These are phyloP conservation scores for Myocastor coypus DNA, from an alignment of 2,113 vertebrate species.

Conservation along the genomic window DNA sequence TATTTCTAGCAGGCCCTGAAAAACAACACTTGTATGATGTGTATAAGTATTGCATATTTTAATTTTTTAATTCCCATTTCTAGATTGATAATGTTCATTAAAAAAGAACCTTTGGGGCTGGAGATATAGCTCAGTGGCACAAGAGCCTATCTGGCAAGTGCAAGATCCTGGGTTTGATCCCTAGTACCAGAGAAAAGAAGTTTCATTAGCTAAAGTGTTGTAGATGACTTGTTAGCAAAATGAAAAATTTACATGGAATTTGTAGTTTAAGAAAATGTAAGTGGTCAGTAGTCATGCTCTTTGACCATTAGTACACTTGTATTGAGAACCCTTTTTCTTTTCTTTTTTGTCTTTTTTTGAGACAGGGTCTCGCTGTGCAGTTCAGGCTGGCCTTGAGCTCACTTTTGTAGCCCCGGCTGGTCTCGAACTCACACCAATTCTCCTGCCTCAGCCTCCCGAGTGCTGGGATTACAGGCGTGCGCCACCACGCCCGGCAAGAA, in stretches of 20 bases:
- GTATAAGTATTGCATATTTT: constrained; percentile 17
- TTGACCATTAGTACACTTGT: not conserved
- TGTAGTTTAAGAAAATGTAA: constrained; percentile 52
- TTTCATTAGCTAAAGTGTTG: not conserved
- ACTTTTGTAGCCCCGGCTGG: no score
- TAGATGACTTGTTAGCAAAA: constrained; percentile 38
- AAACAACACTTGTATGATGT: constrained; percentile 43
- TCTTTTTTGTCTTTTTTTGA: no score
- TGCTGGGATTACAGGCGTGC: no score
- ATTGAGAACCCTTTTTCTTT: constrained; percentile 40
- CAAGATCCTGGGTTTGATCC: no score
- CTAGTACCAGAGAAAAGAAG: not conserved
- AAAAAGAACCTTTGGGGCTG: not conserved
- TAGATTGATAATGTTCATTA: constrained; percentile 13
- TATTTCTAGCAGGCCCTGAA: constrained; percentile 2
- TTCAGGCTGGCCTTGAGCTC: no score
- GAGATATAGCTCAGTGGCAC: no score
- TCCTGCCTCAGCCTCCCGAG: no score
- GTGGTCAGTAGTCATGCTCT: not conserved
- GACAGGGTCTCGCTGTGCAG: no score
- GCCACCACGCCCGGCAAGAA: no score
- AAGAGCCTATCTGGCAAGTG: no score
- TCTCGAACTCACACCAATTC: no score
- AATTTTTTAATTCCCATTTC: not conserved
- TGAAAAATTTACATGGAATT: constrained; percentile 6